A percentile compares a stretch with the other conserved stretches of the same genome.
Evolutionary conservation across 1,140 invertebrate species (phyloP).

Genomic region (Pogonognathellus flavescens): DNA sequence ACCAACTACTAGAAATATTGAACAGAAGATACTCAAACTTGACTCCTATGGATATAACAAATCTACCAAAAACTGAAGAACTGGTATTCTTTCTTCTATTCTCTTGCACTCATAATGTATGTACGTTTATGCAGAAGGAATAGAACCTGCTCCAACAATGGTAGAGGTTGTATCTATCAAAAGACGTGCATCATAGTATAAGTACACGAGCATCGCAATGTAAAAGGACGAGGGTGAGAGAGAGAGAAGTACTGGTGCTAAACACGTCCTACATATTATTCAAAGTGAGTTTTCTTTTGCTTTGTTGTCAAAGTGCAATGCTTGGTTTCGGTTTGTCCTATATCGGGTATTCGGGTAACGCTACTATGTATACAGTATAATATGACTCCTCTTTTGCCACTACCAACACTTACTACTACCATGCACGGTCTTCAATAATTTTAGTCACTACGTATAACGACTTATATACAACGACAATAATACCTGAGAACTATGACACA

Average conservation of each 20-base stretch:
- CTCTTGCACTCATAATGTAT: neutral
- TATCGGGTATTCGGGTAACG: neutral
- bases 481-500: neutral
- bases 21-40: constrained; percentile 3
- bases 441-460: too few species aligned
- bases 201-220: neutral
- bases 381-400: neutral
- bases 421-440: too few species aligned
- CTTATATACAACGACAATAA: neutral
- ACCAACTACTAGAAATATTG: neutral
- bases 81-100: too few species aligned
- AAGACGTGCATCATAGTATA: neutral
- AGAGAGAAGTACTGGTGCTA: neutral
- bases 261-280: constrained; percentile 22
- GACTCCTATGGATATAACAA: neutral
- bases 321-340: neutral
- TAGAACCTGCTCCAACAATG: neutral
- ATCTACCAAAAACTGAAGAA: too few species aligned
- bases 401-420: too few species aligned
- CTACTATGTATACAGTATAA: neutral
- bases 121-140: neutral
- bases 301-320: constrained; percentile 14
- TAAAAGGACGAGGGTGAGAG: neutral
- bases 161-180: neutral
- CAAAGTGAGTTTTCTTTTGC: constrained; percentile 25